phyloP scores from a whole-genome alignment of 2,797 vertebrate genomes.

The Syncerus caffer region DNA sequence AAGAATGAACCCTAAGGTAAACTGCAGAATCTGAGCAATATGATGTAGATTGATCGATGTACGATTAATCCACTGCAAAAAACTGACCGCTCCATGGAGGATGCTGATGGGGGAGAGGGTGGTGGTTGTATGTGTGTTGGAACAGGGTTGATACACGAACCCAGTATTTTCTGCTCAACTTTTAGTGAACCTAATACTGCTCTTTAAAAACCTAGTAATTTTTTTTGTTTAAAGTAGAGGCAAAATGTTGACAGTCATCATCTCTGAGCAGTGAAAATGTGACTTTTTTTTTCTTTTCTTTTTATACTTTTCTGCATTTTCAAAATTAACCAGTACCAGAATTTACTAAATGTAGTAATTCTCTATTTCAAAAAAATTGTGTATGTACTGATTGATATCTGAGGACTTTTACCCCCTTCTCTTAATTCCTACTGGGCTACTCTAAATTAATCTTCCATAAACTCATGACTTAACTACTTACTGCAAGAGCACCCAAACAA shows the following conservation, averaged over 20 bases:
- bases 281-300: background rate
- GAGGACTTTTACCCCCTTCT: background rate
- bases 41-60: background rate
- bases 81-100: background rate
- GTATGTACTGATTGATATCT: background rate
- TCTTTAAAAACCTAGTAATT: background rate
- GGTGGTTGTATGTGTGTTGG: fast-evolving
- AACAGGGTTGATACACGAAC: background rate
- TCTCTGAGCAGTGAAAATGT: background rate
- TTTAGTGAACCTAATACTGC: background rate
- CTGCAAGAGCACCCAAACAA: background rate
- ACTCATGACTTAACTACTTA: background rate
- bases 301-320: background rate
- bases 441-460: background rate
- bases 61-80: background rate
- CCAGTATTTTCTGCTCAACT: background rate
- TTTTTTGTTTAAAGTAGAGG: background rate
- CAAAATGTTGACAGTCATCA: background rate
- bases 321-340: background rate
- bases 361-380: background rate
- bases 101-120: no score
- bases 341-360: background rate
- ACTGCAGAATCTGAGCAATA: background rate
- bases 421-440: background rate
- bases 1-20: background rate